phyloP scores from a whole-genome alignment of 2,113 vertebrate genomes.

The Carlito syrichta region DNA sequence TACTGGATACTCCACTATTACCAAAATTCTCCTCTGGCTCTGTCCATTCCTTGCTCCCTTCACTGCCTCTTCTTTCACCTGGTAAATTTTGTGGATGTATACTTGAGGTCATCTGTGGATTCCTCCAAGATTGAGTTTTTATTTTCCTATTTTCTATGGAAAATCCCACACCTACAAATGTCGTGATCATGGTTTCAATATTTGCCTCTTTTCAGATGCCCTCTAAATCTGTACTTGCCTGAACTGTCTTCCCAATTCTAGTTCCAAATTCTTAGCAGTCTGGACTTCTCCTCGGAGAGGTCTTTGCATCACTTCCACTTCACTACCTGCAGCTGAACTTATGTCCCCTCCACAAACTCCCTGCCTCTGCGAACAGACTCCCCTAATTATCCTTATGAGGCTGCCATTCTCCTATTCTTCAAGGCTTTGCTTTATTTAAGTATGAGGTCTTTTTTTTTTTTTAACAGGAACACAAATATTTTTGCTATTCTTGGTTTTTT shows the following conservation, averaged over 20 bases:
- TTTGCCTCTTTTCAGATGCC: neutral
- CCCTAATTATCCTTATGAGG: neutral
- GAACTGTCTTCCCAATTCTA: neutral
- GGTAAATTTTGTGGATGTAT: too few species aligned
- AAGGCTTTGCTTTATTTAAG: neutral
- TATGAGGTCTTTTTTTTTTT: neutral
- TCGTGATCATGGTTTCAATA: neutral
- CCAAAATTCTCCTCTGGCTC: neutral
- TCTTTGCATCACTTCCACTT: too few species aligned
- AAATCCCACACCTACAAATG: neutral
- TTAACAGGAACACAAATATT: neutral
- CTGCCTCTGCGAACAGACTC: neutral
- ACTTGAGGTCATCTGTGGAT: rapidly evolving
- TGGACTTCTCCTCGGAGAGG: neutral
- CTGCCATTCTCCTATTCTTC: neutral
- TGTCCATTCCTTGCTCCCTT: neutral
- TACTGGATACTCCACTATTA: neutral
- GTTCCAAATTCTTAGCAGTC: neutral
- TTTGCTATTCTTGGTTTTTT: neutral
- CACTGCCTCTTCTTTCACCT: neutral
- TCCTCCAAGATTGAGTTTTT: neutral
- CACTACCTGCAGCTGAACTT: neutral
- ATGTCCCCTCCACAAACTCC: neutral
- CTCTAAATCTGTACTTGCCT: neutral
- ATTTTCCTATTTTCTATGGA: neutral